Evolutionary conservation across 2,113 vertebrate genomes (phyloP).

Genomic region (Pseudois nayaur): DNA sequence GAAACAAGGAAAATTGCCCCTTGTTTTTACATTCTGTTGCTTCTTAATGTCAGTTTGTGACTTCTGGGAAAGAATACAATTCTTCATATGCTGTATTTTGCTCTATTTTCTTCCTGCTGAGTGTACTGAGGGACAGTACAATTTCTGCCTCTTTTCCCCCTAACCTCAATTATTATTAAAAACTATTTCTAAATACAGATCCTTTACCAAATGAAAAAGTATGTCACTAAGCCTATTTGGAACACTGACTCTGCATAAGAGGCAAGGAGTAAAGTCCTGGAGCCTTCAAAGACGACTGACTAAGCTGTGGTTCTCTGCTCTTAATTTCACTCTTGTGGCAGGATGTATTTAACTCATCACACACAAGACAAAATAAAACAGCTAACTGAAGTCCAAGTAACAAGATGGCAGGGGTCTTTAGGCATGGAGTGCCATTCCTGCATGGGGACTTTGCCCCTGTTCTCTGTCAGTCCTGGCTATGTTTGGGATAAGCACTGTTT

Average conservation of each 20-base stretch:
- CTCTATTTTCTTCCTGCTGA: background rate
- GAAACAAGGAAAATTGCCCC: background rate
- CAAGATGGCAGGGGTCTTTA: background rate
- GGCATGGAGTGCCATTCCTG: background rate
- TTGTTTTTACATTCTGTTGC: background rate
- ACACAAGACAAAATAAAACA: background rate
- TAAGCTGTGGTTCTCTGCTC: background rate
- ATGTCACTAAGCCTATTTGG: background rate
- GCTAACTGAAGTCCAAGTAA: background rate
- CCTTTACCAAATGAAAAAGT: background rate
- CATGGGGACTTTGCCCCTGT: background rate
- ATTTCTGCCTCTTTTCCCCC: background rate
- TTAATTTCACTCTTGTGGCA: background rate
- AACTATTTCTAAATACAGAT: background rate
- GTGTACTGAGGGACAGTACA: background rate
- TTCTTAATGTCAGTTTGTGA: background rate
- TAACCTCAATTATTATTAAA: constrained; percentile 1
- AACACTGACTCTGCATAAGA: background rate
- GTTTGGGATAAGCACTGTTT: background rate
- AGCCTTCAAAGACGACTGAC: background rate
- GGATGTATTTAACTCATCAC: background rate
- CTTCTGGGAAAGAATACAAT: background rate
- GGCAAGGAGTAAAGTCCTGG: background rate
- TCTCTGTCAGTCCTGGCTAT: too few species aligned
- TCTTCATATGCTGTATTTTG: background rate